These are phyloP conservation scores for Oncopeltus fasciatus DNA, from an alignment of 1,140 invertebrate species.

Conservation along the genomic window DNA sequence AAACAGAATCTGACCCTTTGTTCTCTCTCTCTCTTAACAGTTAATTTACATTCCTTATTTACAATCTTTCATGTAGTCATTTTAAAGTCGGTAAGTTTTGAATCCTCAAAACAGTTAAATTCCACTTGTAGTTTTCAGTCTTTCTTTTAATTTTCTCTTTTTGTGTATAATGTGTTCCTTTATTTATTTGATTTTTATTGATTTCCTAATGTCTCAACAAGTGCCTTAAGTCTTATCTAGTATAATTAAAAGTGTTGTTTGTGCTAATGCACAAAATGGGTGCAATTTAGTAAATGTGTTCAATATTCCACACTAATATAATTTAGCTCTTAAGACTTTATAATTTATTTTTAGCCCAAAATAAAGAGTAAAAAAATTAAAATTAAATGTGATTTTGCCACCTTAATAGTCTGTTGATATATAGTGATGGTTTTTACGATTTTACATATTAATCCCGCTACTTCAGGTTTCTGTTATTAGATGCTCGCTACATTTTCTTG, in stretches of 20 bases:
- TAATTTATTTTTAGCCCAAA: slow-evolving; percentile 12
- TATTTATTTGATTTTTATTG: neutral
- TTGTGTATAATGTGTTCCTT: slow-evolving; percentile 9
- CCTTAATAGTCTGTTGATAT: slow-evolving; percentile 6
- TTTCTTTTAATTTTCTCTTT: neutral
- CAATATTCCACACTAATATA: slow-evolving; percentile 14
- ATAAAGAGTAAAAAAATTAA: slow-evolving; percentile 6
- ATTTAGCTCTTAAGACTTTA: slow-evolving; percentile 11
- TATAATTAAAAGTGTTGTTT: slow-evolving; percentile 4
- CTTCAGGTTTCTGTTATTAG: slow-evolving; percentile 8
- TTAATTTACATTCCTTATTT: slow-evolving; percentile 5
- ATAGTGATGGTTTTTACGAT: neutral
- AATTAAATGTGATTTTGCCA: slow-evolving; percentile 14
- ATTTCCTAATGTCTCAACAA: slow-evolving; percentile 3
- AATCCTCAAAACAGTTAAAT: neutral
- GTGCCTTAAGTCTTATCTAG: slow-evolving; percentile 14
- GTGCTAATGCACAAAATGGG: slow-evolving; percentile 14
- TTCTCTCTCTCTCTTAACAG: neutral
- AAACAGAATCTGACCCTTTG: neutral
- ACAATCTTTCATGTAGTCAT: neutral
- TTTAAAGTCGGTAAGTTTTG: neutral
- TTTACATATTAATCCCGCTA: neutral
- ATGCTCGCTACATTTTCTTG: slow-evolving; percentile 10
- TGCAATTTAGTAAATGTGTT: slow-evolving; percentile 17
- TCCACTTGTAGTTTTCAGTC: neutral